Evolutionary conservation across 2,888 invertebrate species (phyloP).

Genomic region (Pristionchus exspectatus): DNA sequence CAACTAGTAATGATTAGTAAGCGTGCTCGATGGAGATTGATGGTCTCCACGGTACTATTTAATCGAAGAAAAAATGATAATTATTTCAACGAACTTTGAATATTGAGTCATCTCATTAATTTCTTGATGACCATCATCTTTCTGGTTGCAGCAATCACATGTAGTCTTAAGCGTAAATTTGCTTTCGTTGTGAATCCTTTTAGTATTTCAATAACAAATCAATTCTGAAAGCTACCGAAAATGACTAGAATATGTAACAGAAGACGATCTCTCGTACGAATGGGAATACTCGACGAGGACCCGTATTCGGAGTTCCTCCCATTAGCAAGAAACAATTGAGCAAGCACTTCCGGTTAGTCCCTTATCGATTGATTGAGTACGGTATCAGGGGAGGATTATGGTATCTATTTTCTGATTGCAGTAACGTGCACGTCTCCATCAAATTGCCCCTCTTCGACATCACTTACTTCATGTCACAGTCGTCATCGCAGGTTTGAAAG

Average conservation of each 20-base stretch:
- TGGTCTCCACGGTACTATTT: too few species aligned
- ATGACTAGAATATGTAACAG: conserved; percentile 70
- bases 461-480: conserved; percentile 98
- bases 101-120: too few species aligned
- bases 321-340: conserved; percentile 93
- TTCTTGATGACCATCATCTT: too few species aligned
- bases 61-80: too few species aligned
- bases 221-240: background rate
- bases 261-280: conserved; percentile 89
- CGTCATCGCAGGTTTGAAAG: conserved; percentile 81
- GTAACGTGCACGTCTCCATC: conserved; percentile 89
- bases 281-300: conserved; percentile 93
- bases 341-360: conserved; percentile 84
- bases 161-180: conserved; percentile 77
- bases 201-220: background rate
- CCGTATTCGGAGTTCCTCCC: conserved; percentile 89
- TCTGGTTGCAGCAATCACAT: too few species aligned
- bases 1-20: too few species aligned
- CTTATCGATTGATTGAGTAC: background rate
- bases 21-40: too few species aligned
- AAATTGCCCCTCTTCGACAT: conserved; percentile 88
- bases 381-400: background rate
- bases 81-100: too few species aligned
- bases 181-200: background rate
- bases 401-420: conserved; percentile 81